Percentiles rank a stretch among this genome's conserved stretches.
Evolutionary conservation across 2,113 vertebrate species (phyloP).

Genomic region (Cynocephalus volans): DNA sequence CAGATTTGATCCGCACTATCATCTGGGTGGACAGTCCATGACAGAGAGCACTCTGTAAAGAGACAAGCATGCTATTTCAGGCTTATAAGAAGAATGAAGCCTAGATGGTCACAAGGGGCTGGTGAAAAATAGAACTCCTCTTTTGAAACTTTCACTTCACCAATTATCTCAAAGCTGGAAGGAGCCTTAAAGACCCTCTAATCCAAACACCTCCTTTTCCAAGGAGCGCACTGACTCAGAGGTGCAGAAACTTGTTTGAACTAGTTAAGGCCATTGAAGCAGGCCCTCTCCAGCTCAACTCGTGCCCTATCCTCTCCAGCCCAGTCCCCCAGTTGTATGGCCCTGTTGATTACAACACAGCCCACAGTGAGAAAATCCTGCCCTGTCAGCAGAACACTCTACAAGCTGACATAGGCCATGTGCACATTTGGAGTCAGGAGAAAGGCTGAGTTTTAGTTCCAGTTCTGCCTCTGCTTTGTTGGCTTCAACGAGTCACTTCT

Average conservation of each 20-base stretch:
- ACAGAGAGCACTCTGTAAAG: not conserved
- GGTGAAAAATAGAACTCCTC: conserved; percentile 23
- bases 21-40: not conserved
- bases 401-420: conserved; percentile 62
- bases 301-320: conserved; percentile 35
- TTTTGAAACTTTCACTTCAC: conserved; percentile 55
- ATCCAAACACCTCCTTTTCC: not conserved
- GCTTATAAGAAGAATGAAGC: not conserved
- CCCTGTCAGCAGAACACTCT: conserved; percentile 69
- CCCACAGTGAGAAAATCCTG: conserved; percentile 6
- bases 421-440: conserved; percentile 20
- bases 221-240: not conserved
- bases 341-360: conserved; percentile 66
- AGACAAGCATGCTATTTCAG: conserved; percentile 39
- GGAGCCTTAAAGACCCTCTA: not conserved
- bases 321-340: not conserved
- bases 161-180: not conserved
- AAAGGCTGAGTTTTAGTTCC: conserved; percentile 64
- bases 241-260: not conserved
- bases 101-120: not conserved
- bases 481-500: conserved; percentile 73
- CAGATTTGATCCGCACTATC: not conserved
- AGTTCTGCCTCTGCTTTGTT: conserved; percentile 70
- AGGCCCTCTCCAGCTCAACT: not conserved
- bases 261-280: not conserved